A percentile compares a stretch with the other conserved stretches of the same genome.
phyloP scores from a whole-genome alignment of 2,113 vertebrate species.

The Sialia sialis region DNA sequence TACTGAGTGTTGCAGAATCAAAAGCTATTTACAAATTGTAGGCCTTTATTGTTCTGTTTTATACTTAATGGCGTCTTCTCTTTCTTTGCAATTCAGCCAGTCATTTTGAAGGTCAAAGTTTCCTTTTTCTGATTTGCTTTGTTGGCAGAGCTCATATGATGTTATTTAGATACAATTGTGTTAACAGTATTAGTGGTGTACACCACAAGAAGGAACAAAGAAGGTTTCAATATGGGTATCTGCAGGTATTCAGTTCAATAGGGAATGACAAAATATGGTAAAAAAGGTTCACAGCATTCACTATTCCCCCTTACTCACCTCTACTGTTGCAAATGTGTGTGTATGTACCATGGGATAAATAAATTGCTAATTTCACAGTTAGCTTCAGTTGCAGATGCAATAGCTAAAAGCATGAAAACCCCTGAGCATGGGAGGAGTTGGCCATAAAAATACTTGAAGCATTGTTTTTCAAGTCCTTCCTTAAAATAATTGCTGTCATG shows the following conservation, averaged over 20 bases:
- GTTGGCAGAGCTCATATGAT: neutral
- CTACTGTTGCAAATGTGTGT: neutral
- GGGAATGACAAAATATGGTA: neutral
- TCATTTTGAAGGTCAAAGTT: neutral
- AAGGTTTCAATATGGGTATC: neutral
- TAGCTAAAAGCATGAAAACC: slow-evolving; percentile 26
- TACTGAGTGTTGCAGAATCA: neutral
- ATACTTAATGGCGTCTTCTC: neutral
- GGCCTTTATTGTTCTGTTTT: neutral
- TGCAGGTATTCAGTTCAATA: neutral
- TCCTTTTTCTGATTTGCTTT: neutral
- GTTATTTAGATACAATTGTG: neutral
- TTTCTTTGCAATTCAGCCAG: neutral
- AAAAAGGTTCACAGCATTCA: neutral
- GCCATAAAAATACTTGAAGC: neutral
- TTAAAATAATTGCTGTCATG: slow-evolving; percentile 20
- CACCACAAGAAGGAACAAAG: neutral
- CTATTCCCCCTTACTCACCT: neutral
- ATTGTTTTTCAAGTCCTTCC: slow-evolving; percentile 30
- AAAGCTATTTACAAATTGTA: neutral
- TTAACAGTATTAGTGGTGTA: neutral
- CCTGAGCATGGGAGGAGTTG: slow-evolving; percentile 37
- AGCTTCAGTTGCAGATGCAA: slow-evolving; percentile 19
- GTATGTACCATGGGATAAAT: slow-evolving; percentile 22
- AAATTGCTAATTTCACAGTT: slow-evolving; percentile 44